These are phyloP conservation scores for Engystomops pustulosus DNA, from an alignment of 2,113 vertebrate genomes.

Conservation along the genomic window DNA sequence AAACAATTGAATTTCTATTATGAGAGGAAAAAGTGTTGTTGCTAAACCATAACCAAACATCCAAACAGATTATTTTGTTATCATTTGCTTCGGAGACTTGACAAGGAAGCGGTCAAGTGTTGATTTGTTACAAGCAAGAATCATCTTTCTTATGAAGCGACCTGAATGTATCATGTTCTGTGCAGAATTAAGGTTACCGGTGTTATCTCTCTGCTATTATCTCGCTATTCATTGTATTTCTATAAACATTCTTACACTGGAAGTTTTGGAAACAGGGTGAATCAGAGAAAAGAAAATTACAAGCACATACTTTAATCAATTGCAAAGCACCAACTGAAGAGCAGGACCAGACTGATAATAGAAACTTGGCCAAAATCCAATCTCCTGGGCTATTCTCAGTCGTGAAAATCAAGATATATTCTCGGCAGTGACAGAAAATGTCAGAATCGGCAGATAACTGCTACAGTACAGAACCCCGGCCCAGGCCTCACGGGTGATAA, in stretches of 20 bases:
- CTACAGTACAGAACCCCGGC: background rate
- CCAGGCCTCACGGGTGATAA: conserved; percentile 2
- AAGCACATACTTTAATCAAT: conserved; percentile 38
- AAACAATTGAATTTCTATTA: conserved; percentile 34
- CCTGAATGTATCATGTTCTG: conserved; percentile 6
- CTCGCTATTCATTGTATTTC: conserved; percentile 16
- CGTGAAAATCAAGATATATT: conserved; percentile 44
- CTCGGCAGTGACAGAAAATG: conserved; percentile 30
- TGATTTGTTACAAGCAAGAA: conserved; percentile 26
- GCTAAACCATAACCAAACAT: conserved; percentile 22
- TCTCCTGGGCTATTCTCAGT: conserved; percentile 39
- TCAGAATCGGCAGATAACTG: conserved; percentile 12
- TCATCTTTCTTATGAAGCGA: conserved; percentile 21
- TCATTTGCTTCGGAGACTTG: conserved; percentile 1
- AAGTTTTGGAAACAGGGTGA: conserved; percentile 25
- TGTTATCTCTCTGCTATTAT: conserved; percentile 38
- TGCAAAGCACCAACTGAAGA: conserved; percentile 27
- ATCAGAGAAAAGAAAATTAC: conserved; percentile 13
- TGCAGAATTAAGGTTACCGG: conserved; percentile 16
- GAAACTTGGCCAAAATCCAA: conserved; percentile 40
- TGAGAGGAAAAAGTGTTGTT: background rate
- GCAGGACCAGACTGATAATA: conserved; percentile 29
- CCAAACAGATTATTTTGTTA: conserved; percentile 23
- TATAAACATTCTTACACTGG: conserved; percentile 11
- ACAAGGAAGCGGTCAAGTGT: background rate